Conservation (phyloP, 2,797 vertebrate species). For the Rhabdomys pumilio region DNA sequence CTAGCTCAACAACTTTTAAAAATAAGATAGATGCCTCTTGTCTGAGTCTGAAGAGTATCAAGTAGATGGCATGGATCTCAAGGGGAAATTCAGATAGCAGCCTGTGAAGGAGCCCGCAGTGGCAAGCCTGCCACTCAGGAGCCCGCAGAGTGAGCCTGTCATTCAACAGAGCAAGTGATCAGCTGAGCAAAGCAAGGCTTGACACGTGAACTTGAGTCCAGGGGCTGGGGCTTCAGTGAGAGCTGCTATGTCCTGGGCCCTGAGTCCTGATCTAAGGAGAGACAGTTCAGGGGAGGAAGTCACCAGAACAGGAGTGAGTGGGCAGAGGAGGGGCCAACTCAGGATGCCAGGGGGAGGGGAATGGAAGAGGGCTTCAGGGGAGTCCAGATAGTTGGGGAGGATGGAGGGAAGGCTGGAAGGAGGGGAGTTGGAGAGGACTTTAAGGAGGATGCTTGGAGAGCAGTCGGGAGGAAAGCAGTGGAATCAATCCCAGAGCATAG, state of each 20-base stretch:
- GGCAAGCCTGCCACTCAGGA: not conserved
- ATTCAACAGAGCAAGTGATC: not conserved
- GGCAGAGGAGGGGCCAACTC: not conserved
- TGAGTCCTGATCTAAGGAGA: not conserved
- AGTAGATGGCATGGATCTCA: no score
- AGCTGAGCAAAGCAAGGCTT: not conserved
- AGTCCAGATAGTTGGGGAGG: not conserved
- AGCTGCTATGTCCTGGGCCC: not conserved
- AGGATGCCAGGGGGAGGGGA: not conserved
- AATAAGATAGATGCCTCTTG: not conserved
- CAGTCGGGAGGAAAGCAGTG: not conserved
- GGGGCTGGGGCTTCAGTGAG: not conserved
- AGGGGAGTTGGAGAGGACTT: not conserved
- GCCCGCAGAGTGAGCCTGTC: fast-evolving
- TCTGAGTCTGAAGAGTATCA: no score
- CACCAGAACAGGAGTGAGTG: not conserved
- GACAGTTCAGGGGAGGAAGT: no score
- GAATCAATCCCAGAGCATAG: not conserved
- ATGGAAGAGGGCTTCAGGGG: not conserved
- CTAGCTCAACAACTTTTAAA: not conserved
- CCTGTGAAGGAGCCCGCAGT: fast-evolving
- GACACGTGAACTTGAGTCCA: not conserved
- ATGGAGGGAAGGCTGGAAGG: no score
- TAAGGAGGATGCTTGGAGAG: not conserved
- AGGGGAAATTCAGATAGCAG: not conserved